Percentiles rank a stretch among this genome's conserved stretches.
phyloP scores from a whole-genome alignment of 37 sponge, comb jelly and placozoan species.

The Spongilla lacustris region DNA sequence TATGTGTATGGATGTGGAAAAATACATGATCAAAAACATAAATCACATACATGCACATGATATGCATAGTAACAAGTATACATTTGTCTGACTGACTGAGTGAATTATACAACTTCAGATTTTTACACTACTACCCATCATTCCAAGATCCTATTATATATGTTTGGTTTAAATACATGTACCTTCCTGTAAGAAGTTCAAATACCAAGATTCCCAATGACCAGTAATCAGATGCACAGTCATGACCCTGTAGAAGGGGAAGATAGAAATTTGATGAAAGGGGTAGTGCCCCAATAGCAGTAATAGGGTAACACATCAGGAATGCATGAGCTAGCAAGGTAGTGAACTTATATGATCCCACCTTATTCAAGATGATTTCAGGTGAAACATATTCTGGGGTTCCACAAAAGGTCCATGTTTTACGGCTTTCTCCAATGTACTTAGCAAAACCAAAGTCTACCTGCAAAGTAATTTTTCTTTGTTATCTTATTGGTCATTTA shows the following conservation, averaged over 20 bases:
- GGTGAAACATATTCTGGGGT: constrained; percentile 99
- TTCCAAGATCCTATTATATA: too few relatives aligned
- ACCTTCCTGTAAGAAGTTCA: constrained; percentile 98
- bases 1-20: too few relatives aligned
- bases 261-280: background rate
- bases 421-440: constrained; percentile 87
- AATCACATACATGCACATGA: too few relatives aligned
- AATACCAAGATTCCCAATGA: constrained; percentile 98
- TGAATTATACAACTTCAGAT: too few relatives aligned
- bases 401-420: constrained; percentile 99
- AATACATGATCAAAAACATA: too few relatives aligned
- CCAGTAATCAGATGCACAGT: constrained; percentile 97
- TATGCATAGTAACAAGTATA: too few relatives aligned
- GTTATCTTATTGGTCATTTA: too few relatives aligned
- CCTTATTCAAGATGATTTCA: constrained; percentile 98
- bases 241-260: constrained; percentile 80
- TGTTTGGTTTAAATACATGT: background rate
- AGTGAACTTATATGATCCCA: constrained; percentile 27
- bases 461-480: background rate
- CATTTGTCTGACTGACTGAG: too few relatives aligned
- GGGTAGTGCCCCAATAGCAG: background rate
- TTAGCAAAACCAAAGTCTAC: constrained; percentile 99
- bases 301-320: background rate
- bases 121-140: too few relatives aligned
- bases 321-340: background rate